phyloP scores from a whole-genome alignment of 2,113 vertebrate species.

The Jacana jacana region DNA sequence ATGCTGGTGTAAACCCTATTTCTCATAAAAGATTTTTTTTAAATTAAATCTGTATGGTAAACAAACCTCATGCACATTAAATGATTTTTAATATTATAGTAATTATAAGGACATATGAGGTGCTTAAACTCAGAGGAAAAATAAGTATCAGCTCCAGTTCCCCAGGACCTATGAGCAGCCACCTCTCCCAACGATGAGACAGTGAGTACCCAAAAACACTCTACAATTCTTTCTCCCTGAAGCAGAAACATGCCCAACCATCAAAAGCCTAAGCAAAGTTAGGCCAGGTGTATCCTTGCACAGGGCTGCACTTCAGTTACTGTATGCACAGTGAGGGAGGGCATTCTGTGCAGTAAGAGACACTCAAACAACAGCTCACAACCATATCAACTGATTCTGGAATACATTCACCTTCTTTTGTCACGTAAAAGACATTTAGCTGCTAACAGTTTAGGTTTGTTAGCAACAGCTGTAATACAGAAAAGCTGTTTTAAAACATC shows the following conservation, averaged over 20 bases:
- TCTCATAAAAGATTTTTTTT: background rate
- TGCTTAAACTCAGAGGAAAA: background rate
- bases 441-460: background rate
- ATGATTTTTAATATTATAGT: background rate
- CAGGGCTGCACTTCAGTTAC: background rate
- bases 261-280: background rate
- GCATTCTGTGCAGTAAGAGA: background rate
- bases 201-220: background rate
- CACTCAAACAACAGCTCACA: background rate
- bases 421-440: background rate
- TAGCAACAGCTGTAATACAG: background rate
- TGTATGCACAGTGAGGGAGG: background rate
- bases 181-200: background rate
- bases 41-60: background rate
- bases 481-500: background rate
- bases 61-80: background rate
- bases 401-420: background rate
- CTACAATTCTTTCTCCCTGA: background rate
- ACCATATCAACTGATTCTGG: background rate
- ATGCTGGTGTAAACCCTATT: background rate
- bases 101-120: background rate
- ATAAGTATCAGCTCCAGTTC: background rate
- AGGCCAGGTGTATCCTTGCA: background rate
- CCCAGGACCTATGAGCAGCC: background rate
- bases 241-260: background rate